Evolutionary conservation across 2,888 invertebrate species (phyloP).

Genomic region (Lepidocyrtoides sp.): DNA sequence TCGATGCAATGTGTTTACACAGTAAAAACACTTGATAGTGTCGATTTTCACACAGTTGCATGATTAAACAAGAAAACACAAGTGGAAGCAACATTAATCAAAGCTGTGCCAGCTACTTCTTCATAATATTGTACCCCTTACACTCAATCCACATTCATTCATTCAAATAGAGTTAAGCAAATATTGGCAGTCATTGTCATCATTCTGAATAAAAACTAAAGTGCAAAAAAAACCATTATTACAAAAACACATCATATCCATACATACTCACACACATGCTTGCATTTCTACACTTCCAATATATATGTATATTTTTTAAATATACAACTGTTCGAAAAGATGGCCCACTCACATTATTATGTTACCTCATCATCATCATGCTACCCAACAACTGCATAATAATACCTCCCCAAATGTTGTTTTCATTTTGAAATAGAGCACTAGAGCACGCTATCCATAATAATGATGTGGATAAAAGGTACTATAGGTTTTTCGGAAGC

Average conservation of each 20-base stretch:
- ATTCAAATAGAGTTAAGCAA: constrained; percentile 56
- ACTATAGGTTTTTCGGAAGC: neutral
- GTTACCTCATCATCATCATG: no score
- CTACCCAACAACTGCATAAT: no score
- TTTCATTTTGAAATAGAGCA: neutral
- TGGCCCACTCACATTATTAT: no score
- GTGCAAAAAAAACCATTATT: constrained; percentile 29
- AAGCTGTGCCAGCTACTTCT: constrained; percentile 27
- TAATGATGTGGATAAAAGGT: constrained; percentile 20
- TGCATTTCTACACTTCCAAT: no score
- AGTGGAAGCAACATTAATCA: constrained; percentile 59
- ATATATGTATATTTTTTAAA: no score
- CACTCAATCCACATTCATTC: constrained; percentile 31
- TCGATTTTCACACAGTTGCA: constrained; percentile 54
- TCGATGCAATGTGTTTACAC: constrained; percentile 26
- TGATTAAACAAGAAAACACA: constrained; percentile 58
- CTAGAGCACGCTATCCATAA: neutral
- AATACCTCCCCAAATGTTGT: neutral
- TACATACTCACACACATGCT: neutral
- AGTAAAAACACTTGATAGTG: constrained; percentile 44
- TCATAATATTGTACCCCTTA: constrained; percentile 6
- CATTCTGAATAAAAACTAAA: constrained; percentile 13
- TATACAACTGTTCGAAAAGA: no score
- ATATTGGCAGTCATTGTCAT: constrained; percentile 54
- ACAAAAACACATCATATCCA: neutral